Conservation (phyloP, 2,888 invertebrate genomes). For the Serripes groenlandicus region DNA sequence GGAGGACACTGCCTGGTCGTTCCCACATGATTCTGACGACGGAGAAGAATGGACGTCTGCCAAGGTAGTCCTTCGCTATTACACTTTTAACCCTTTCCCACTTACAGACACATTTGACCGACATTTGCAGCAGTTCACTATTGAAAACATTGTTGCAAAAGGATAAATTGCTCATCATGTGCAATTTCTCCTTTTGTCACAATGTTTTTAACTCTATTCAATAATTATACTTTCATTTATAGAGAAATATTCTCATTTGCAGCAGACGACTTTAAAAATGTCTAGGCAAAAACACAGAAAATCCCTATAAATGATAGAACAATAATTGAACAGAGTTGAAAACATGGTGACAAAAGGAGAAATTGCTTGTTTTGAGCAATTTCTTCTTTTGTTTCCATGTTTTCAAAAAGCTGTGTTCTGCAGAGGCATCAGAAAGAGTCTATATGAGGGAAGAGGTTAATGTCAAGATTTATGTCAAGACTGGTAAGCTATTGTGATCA, state of each 20-base stretch:
- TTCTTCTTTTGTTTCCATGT: no score
- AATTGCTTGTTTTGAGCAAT: no score
- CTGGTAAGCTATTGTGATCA: no score
- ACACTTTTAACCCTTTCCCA: not conserved
- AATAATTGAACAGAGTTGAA: no score
- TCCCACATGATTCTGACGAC: conserved; percentile 62
- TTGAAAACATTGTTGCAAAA: not conserved
- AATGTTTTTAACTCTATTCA: not conserved
- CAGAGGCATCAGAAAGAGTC: no score
- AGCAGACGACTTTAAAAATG: not conserved
- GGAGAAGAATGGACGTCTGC: not conserved
- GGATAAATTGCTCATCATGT: not conserved
- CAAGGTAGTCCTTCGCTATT: not conserved
- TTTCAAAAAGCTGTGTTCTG: no score
- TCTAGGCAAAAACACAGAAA: not conserved
- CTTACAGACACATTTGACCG: not conserved
- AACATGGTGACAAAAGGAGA: no score
- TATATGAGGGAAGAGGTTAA: no score
- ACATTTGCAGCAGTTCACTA: not conserved
- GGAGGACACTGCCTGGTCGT: conserved; percentile 58
- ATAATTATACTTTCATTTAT: not conserved
- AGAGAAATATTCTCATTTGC: not conserved
- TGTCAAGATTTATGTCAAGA: no score
- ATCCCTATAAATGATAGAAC: no score
- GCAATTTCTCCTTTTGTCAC: not conserved